These are phyloP conservation scores for Bombus waltoni DNA, from an alignment of 1,140 invertebrate species.

Conservation along the genomic window DNA sequence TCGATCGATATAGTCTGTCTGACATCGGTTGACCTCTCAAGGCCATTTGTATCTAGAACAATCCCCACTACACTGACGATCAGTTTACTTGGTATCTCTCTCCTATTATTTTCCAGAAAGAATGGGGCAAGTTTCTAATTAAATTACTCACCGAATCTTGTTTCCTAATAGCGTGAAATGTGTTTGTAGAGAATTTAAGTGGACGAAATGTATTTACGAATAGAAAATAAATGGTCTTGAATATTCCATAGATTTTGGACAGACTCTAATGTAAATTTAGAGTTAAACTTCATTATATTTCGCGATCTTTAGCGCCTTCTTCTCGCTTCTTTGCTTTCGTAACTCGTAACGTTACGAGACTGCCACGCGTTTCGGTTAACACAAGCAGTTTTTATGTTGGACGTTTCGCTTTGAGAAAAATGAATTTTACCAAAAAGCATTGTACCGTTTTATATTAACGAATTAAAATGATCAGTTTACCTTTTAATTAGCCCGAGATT, in stretches of 20 bases:
- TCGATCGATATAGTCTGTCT: background rate
- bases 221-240: background rate
- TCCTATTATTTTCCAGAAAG: background rate
- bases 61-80: background rate
- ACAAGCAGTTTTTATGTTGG: background rate
- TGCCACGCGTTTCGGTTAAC: background rate
- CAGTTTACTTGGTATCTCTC: background rate
- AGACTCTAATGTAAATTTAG: background rate
- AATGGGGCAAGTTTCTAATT: background rate
- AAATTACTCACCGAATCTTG: background rate
- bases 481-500: background rate
- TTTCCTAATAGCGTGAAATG: background rate
- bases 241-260: background rate
- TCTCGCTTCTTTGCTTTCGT: slow-evolving; percentile 15
- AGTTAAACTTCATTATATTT: background rate
- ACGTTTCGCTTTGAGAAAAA: background rate
- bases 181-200: background rate
- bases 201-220: background rate
- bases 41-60: background rate
- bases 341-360: background rate
- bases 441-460: background rate
- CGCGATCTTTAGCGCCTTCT: background rate
- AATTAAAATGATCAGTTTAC: background rate
- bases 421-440: background rate
- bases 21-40: background rate